Percentiles rank a stretch among this genome's conserved stretches.
Evolutionary conservation across 2,113 vertebrate species (phyloP).

Genomic region (Fulica atra): DNA sequence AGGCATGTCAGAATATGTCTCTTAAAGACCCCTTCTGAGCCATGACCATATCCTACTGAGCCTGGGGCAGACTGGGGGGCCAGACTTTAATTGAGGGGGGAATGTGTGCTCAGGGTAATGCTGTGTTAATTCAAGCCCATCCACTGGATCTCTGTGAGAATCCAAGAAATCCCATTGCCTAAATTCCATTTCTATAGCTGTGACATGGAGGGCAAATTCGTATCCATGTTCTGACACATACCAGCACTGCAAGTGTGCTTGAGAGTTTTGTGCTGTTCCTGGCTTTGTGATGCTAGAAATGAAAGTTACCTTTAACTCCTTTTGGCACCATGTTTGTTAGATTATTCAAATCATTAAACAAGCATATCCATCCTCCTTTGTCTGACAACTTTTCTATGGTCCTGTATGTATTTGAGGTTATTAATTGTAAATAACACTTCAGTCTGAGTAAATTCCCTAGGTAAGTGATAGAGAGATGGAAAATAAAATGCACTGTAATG

Average conservation of each 20-base stretch:
- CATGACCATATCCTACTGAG: background rate
- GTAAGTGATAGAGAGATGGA: background rate
- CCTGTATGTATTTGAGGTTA: background rate
- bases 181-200: background rate
- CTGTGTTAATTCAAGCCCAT: background rate
- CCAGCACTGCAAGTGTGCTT: accelerated
- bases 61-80: accelerated
- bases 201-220: accelerated
- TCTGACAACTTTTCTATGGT: background rate
- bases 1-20: background rate
- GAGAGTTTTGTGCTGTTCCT: background rate
- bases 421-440: background rate
- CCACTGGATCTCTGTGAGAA: background rate
- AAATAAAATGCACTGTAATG: background rate
- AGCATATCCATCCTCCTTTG: background rate
- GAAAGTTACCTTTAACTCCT: background rate
- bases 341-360: background rate
- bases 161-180: background rate
- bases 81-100: background rate
- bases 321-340: background rate
- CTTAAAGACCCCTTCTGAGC: background rate
- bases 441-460: background rate
- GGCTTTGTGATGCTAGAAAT: background rate
- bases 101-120: background rate
- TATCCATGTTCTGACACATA: background rate